Conservation (phyloP, 1,140 invertebrate species). For the Psilanteris sp. region DNA sequence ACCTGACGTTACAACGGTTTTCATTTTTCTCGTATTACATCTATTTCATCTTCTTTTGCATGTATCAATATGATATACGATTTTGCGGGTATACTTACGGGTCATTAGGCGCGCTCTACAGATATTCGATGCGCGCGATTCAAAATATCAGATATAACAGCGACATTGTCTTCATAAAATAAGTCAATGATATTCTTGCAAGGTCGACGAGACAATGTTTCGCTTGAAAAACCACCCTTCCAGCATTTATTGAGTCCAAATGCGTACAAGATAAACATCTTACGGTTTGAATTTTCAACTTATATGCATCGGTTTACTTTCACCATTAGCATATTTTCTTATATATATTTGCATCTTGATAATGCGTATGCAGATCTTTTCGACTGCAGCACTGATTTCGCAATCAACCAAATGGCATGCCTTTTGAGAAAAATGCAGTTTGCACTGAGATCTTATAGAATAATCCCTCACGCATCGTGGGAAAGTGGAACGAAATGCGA, state of each 20-base stretch:
- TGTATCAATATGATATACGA: constrained; percentile 25
- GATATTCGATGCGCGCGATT: not conserved
- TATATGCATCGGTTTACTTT: constrained; percentile 25
- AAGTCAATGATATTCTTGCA: no score
- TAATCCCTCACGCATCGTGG: constrained; percentile 27
- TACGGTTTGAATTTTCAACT: no score
- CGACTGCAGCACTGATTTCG: not conserved
- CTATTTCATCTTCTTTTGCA: constrained; percentile 15
- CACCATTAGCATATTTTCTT: constrained; percentile 14
- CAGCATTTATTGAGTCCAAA: no score
- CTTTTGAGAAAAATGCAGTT: constrained; percentile 28
- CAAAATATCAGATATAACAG: constrained; percentile 4
- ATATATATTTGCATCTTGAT: not conserved
- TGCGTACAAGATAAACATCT: no score
- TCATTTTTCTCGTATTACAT: constrained; percentile 5
- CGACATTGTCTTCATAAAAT: no score
- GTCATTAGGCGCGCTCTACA: not conserved
- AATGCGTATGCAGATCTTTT: constrained; percentile 6
- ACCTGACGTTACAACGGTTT: constrained; percentile 10
- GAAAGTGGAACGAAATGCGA: constrained; percentile 35
- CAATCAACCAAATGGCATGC: constrained; percentile 37
- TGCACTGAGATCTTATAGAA: not conserved
- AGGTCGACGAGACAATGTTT: no score
- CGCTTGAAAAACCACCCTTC: no score
- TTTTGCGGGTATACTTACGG: not conserved